A percentile compares a stretch with the other conserved stretches of the same genome.
Conservation (phyloP, 2,797 vertebrate species). For the Carduelis carduelis region DNA sequence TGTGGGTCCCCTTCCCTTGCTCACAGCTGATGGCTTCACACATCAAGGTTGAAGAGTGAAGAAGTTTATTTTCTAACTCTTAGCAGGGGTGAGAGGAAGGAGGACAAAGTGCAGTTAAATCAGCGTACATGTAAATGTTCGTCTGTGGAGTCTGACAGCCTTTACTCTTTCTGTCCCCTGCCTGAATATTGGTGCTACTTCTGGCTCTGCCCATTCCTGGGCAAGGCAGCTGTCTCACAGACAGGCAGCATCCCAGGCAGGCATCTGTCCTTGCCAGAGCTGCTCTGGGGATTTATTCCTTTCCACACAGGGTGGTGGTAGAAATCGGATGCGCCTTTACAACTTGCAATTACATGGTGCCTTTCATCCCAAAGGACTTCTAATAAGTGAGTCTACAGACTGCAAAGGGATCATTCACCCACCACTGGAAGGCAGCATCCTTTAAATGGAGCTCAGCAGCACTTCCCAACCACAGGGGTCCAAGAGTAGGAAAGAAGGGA, state of each 20-base stretch:
- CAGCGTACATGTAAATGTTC: background rate
- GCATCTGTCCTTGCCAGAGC: background rate
- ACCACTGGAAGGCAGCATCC: conserved; percentile 2
- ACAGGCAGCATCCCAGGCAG: background rate
- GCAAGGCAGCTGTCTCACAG: background rate
- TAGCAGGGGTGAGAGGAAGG: background rate
- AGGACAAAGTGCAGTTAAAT: background rate
- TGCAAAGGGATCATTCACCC: background rate
- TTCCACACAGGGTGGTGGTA: background rate
- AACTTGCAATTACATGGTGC: conserved; percentile 43
- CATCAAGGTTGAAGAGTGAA: background rate
- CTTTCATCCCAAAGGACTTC: conserved; percentile 1
- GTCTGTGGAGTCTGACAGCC: background rate
- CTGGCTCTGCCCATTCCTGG: background rate
- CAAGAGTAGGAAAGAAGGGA: background rate
- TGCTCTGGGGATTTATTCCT: conserved; percentile 23
- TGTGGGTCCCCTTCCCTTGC: background rate
- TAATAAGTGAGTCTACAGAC: background rate
- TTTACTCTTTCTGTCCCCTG: background rate
- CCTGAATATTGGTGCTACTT: background rate
- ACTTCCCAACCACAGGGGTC: background rate
- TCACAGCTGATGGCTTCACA: background rate
- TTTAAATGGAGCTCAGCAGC: background rate
- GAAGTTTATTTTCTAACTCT: background rate
- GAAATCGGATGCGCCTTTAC: conserved; percentile 24